These are phyloP conservation scores for Craseonycteris thonglongyai DNA, from an alignment of 2,113 vertebrate genomes.

Conservation along the genomic window DNA sequence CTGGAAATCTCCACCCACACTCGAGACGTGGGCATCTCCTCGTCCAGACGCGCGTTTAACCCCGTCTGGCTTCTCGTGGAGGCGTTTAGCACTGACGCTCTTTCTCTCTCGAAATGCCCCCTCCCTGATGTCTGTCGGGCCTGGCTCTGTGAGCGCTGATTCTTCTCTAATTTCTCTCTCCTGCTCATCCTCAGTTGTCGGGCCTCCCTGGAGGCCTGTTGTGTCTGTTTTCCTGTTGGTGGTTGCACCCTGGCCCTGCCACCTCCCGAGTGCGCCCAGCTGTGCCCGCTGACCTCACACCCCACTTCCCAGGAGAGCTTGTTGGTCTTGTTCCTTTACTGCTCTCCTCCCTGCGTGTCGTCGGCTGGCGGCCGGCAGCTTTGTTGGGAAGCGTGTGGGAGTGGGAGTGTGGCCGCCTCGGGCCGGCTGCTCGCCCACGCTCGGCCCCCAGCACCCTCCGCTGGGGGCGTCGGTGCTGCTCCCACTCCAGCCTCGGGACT, in stretches of 20 bases:
- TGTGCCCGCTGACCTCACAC: neutral
- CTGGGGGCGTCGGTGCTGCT: neutral
- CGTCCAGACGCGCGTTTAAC: accelerated
- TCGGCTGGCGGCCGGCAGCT: neutral
- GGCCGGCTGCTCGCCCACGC: no score
- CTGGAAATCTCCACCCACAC: neutral
- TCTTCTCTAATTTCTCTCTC: neutral
- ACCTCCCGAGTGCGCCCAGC: neutral
- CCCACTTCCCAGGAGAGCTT: neutral
- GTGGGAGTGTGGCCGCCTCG: no score
- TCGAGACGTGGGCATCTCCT: neutral
- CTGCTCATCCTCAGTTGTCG: neutral
- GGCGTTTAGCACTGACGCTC: no score
- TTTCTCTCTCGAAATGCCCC: neutral
- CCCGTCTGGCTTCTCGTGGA: neutral
- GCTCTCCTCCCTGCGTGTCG: neutral
- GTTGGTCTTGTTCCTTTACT: neutral
- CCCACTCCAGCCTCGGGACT: neutral
- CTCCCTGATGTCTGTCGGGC: neutral
- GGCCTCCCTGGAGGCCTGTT: neutral
- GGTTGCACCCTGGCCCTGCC: neutral
- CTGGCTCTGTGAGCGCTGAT: neutral
- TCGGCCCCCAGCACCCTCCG: neutral
- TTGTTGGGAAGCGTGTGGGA: accelerated
- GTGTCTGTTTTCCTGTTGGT: neutral